Evolutionary conservation across 1,140 invertebrate genomes (phyloP), one percentile per base, ranked within the genome.

Genomic region (Drosophila erecta): DNA sequence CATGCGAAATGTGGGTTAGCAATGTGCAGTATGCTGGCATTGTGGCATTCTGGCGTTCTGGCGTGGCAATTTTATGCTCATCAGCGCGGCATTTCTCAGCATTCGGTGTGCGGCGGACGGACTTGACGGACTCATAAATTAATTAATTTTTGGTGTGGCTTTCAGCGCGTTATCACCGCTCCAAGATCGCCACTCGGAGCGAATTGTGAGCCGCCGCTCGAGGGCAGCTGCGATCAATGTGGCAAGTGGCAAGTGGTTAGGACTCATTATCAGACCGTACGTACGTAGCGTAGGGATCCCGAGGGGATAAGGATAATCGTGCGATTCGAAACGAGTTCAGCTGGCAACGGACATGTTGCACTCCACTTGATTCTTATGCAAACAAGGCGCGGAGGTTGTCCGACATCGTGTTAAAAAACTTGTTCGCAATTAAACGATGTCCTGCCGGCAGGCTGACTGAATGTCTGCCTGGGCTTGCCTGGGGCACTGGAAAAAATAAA

Each of bases 371-470:
- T 77, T 60, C 80, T 84, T 90, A 81, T 89, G 86, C 85, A 90
- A 90, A 90, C 85, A 85, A 84, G 74, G 20, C 41, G 59, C 55
- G 65, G 53, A 62, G 75, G 79, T 90, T 81, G 85, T 90, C 77
- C 80, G 70, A 91, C 90, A 90, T 91, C 90, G 90, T 91, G 90
- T 91, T 91, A 91, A 91, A 91, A 91, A 91, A 91, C 90, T 90
- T 91, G 90, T 91, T 91, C 83, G 90, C 90, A 91, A 91, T 91
- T 91, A 91, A 91, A 91, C 87, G 90, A 91, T 91, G 90, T 91
- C 90, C 90, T 91, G 90, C 90, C 84, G 87, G 70, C 64, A 67
- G 90, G 78, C 80, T 90, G 85, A 86, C 81, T 71, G 81, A 87
- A 67, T 85, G 81, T 90, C 83, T 81, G 70, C 72, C 66, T 43